Conservation (phyloP, 2,113 vertebrate species). For the Andinoacara biseriatus region DNA sequence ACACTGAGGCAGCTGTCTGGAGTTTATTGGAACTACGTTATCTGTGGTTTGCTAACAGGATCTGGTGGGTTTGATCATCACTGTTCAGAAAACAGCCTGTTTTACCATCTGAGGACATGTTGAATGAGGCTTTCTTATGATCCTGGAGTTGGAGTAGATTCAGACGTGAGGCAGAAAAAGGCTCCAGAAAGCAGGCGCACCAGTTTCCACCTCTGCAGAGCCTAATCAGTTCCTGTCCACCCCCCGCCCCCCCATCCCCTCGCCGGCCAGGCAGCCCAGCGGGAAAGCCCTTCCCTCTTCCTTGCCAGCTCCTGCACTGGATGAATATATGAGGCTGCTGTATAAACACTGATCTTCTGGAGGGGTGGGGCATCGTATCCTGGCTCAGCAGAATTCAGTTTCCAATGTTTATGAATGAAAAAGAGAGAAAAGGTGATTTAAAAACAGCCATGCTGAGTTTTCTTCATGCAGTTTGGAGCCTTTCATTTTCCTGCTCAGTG, state of each 20-base stretch:
- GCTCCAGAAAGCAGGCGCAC: neutral
- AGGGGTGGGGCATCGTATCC: neutral
- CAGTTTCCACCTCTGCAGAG: neutral
- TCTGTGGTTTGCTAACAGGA: too few relatives aligned
- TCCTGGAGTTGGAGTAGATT: neutral
- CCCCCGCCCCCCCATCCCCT: neutral
- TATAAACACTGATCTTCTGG: slow-evolving; percentile 28
- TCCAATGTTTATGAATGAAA: slow-evolving; percentile 28
- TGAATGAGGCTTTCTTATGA: neutral
- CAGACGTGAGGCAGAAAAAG: neutral
- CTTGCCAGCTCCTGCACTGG: slow-evolving; percentile 23
- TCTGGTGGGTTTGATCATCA: too few relatives aligned
- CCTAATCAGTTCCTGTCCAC: neutral
- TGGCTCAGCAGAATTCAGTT: slow-evolving; percentile 44
- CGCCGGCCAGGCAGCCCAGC: slow-evolving; percentile 6
- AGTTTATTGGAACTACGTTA: too few relatives aligned
- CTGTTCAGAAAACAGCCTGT: neutral
- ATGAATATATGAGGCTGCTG: slow-evolving; percentile 36
- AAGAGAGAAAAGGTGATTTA: neutral
- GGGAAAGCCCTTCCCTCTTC: slow-evolving; percentile 33
- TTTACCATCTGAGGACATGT: neutral
- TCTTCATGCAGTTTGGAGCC: neutral
- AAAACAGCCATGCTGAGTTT: slow-evolving; percentile 20
- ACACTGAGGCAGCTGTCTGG: too few relatives aligned
- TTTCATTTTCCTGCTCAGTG: accelerated